Conservation (phyloP, 2,797 vertebrate species). For the Anomalospiza imberbis region DNA sequence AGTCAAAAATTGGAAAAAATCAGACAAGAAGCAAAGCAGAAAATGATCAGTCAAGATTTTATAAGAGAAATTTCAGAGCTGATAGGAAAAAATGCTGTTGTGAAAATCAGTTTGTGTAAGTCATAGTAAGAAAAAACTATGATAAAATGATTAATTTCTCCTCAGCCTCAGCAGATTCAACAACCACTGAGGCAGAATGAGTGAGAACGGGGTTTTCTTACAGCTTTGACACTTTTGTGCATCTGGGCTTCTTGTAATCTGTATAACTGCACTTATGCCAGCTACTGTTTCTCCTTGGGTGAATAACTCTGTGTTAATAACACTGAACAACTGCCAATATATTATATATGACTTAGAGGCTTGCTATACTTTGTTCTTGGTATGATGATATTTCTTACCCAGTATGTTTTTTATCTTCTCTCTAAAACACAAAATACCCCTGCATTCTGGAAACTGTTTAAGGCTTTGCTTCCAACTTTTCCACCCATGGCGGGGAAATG, state of each 20-base stretch:
- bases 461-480: neutral
- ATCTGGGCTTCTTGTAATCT: neutral
- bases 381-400: neutral
- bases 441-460: neutral
- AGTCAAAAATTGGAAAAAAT: neutral
- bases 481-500: rapidly evolving
- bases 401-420: neutral
- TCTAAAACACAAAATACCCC: neutral
- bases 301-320: neutral
- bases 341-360: neutral
- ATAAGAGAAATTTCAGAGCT: neutral
- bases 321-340: neutral
- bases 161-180: neutral
- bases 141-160: neutral
- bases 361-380: neutral
- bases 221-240: neutral
- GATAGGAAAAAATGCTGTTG: neutral
- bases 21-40: neutral
- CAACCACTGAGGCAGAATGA: neutral
- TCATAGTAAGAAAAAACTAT: neutral
- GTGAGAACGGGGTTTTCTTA: neutral
- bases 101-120: neutral
- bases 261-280: neutral
- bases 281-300: neutral
- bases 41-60: neutral